Evolutionary conservation across 2,113 vertebrate genomes (phyloP).

Genomic region (Suncus etruscus): DNA sequence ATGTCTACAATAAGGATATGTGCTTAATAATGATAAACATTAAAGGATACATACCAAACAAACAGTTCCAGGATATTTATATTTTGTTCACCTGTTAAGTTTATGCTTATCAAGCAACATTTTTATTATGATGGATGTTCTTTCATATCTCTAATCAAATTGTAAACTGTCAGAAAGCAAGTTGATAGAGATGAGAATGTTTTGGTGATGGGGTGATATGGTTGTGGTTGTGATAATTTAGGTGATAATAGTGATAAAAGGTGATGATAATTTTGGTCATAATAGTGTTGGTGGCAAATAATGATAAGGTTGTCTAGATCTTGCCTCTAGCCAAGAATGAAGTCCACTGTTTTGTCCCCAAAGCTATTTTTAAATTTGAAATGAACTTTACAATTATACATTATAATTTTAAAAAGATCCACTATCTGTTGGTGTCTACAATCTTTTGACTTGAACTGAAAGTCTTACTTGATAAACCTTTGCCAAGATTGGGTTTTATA

Average conservation of each 20-base stretch:
- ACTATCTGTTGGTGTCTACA: fast-evolving
- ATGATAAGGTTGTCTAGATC: neutral
- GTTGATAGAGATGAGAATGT: neutral
- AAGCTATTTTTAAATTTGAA: neutral
- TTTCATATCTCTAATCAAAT: neutral
- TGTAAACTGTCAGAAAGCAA: neutral
- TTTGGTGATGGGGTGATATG: neutral
- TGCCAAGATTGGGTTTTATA: neutral
- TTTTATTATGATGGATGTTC: neutral
- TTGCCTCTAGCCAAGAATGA: neutral
- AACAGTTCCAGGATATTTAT: neutral
- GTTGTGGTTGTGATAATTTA: fast-evolving
- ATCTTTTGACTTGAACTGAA: neutral
- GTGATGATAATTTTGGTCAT: neutral
- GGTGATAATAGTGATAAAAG: too few species aligned
- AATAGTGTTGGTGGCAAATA: neutral
- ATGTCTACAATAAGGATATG: neutral
- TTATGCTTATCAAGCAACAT: neutral
- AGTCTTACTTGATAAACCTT: neutral
- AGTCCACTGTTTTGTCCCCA: neutral
- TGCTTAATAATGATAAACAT: too few species aligned
- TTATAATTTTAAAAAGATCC: too few species aligned
- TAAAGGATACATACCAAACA: fast-evolving
- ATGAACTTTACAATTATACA: neutral
- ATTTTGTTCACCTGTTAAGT: neutral